Conservation (phyloP, 2,888 invertebrate species). For the Zaprionus bogoriensis region DNA sequence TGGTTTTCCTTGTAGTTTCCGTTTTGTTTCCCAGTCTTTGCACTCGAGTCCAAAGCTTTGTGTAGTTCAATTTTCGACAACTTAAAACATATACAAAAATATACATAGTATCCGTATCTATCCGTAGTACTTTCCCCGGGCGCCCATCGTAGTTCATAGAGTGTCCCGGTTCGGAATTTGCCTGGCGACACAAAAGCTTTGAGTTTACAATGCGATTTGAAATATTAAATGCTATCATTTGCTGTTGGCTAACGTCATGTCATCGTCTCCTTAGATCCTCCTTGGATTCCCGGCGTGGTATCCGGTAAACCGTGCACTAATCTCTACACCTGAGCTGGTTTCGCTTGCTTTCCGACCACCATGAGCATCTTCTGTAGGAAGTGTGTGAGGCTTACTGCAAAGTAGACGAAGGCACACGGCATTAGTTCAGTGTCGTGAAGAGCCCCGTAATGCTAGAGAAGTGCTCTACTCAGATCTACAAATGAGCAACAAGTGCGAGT, state of each 20-base stretch:
- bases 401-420: constrained; percentile 11
- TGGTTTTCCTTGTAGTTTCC: constrained; percentile 38
- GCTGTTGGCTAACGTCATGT: constrained; percentile 49
- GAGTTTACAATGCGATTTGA: constrained; percentile 34
- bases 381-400: constrained; percentile 86
- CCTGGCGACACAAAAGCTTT: constrained; percentile 61
- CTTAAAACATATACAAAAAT: constrained; percentile 66
- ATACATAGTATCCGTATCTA: constrained; percentile 34
- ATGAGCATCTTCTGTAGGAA: constrained; percentile 88
- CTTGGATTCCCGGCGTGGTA: constrained; percentile 16
- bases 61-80: constrained; percentile 36
- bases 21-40: constrained; percentile 50
- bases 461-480: constrained; percentile 14
- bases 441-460: constrained; percentile 23
- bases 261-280: constrained; percentile 15
- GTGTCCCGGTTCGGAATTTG: constrained; percentile 21
- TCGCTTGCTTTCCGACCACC: constrained; percentile 88
- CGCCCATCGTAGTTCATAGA: constrained; percentile 12
- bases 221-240: constrained; percentile 62
- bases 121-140: constrained; percentile 24
- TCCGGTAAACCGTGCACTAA: constrained; percentile 19
- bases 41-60: constrained; percentile 35
- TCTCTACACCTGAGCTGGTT: constrained; percentile 87
- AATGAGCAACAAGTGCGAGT: constrained; percentile 21
- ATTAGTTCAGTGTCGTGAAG: constrained; percentile 15